Percentiles rank a stretch among this genome's conserved stretches.
Conservation (phyloP, 1,140 invertebrate genomes). For the Scaptomyza montana region DNA sequence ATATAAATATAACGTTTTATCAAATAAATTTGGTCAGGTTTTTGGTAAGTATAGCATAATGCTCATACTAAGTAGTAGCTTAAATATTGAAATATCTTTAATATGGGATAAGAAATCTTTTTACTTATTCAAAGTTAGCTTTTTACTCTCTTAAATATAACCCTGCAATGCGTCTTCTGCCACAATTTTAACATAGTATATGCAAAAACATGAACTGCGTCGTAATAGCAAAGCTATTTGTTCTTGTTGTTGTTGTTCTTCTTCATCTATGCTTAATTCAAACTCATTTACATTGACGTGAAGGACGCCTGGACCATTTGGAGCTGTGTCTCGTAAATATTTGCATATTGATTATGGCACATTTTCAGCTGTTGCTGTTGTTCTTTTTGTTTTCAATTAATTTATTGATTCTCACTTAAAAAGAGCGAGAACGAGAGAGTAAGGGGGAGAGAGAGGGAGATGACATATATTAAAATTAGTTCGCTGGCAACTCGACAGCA, state of each 20-base stretch:
- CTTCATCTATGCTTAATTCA: conserved; percentile 54
- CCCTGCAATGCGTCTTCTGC: background rate
- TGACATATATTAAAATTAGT: conserved; percentile 65
- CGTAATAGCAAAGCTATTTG: conserved; percentile 20
- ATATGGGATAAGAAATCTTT: too few relatives aligned
- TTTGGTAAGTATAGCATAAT: too few relatives aligned
- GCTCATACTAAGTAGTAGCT: too few relatives aligned
- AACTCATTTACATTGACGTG: conserved; percentile 61
- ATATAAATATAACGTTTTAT: too few relatives aligned
- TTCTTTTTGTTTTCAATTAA: conserved; percentile 57
- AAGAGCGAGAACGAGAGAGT: conserved; percentile 25
- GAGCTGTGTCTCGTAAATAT: conserved; percentile 54
- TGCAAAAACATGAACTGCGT: conserved; percentile 18
- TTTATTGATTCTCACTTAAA: conserved; percentile 57
- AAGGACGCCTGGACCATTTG: conserved; percentile 54
- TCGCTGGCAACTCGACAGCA: conserved; percentile 41
- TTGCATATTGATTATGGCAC: conserved; percentile 73
- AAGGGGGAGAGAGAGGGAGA: conserved; percentile 18
- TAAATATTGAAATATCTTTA: too few relatives aligned
- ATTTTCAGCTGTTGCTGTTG: conserved; percentile 50
- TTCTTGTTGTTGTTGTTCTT: conserved; percentile 16
- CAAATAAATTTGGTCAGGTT: too few relatives aligned
- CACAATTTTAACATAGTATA: background rate
- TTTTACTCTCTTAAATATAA: too few relatives aligned
- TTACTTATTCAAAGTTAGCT: too few relatives aligned